Conservation (phyloP, 2,797 vertebrate species). For the Peromyscus melanophrys region DNA sequence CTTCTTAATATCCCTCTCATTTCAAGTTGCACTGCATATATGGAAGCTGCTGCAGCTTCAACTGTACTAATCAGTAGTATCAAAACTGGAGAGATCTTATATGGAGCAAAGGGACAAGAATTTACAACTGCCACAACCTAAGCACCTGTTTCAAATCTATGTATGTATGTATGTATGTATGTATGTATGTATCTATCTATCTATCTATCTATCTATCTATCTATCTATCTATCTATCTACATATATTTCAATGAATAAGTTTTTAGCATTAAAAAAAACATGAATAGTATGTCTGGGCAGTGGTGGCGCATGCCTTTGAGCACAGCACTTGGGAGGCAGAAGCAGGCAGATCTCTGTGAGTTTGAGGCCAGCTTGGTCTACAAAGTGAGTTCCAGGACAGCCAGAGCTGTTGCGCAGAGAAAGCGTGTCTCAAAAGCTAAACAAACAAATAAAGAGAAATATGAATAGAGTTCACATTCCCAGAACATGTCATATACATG, state of each 20-base stretch:
- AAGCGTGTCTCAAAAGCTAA: neutral
- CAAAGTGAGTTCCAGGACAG: neutral
- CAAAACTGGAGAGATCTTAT: conserved; percentile 75
- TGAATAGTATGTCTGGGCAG: neutral
- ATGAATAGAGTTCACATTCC: neutral
- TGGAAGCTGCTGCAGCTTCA: conserved; percentile 67
- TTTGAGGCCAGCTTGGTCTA: neutral
- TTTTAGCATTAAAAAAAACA: neutral
- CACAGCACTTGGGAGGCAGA: neutral
- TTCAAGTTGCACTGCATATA: conserved; percentile 64
- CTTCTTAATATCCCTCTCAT: conserved; percentile 67
- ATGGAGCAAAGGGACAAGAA: conserved; percentile 67
- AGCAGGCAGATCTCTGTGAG: neutral
- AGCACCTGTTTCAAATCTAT: conserved; percentile 38
- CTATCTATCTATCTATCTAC: too few species aligned
- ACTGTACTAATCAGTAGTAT: conserved; percentile 49
- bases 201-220: neutral
- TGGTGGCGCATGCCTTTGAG: neutral
- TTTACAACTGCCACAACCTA: conserved; percentile 60
- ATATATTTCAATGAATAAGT: conserved; percentile 4
- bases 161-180: neutral
- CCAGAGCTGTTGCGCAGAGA: neutral
- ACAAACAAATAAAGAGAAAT: neutral
- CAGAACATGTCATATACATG: neutral
- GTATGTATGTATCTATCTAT: neutral